phyloP scores from a whole-genome alignment of 2,888 invertebrate species.

The Polymixis flavicincta region DNA sequence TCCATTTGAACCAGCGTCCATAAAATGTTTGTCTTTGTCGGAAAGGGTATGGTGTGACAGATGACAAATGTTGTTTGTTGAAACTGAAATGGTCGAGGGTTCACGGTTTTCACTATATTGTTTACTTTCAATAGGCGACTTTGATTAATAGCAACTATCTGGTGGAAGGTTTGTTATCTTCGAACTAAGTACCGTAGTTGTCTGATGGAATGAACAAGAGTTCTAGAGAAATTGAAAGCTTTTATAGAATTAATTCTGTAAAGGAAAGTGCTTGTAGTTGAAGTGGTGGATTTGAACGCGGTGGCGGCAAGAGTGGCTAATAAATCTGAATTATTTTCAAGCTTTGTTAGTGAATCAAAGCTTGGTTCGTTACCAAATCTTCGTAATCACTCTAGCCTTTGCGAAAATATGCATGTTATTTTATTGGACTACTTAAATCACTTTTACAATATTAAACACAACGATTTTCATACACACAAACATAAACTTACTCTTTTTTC shows the following conservation, averaged over 20 bases:
- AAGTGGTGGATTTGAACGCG: neutral
- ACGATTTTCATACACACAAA: too few relatives aligned
- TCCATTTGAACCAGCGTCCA: conserved; percentile 69
- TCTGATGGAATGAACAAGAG: conserved; percentile 39
- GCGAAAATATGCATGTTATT: too few relatives aligned
- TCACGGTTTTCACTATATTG: conserved; percentile 73
- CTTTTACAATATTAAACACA: too few relatives aligned
- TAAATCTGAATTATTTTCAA: neutral
- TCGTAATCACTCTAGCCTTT: too few relatives aligned
- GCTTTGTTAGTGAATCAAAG: neutral
- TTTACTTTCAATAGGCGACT: conserved; percentile 81
- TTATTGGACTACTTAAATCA: too few relatives aligned
- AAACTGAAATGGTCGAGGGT: conserved; percentile 74
- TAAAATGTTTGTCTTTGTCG: conserved; percentile 78
- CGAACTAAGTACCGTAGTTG: conserved; percentile 57
- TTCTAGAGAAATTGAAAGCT: conserved; percentile 32
- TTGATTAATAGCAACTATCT: conserved; percentile 81
- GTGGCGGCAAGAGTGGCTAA: neutral
- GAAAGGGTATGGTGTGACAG: conserved; percentile 78
- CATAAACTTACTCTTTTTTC: too few relatives aligned
- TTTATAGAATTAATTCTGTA: conserved; percentile 7
- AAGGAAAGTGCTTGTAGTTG: neutral
- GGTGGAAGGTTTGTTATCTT: conserved; percentile 66
- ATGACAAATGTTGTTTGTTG: conserved; percentile 85
- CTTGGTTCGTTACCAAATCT: neutral